Evolutionary conservation across 1,140 invertebrate species (phyloP).

Genomic region (Hycleus phaleratus): DNA sequence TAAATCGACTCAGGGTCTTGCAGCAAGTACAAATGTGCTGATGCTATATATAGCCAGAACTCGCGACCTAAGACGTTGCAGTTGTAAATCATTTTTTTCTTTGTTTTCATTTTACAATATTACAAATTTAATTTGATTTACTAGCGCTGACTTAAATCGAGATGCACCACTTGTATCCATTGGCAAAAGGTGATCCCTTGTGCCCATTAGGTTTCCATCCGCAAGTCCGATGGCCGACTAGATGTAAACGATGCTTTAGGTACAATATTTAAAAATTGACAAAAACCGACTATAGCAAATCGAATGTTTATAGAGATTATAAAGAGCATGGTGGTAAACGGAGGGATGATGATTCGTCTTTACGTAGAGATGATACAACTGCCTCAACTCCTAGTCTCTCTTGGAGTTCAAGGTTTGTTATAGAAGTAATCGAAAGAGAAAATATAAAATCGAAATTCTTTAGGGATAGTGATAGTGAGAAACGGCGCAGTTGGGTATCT

Average conservation of each 20-base stretch:
- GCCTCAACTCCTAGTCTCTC: constrained; percentile 66
- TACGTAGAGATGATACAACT: constrained; percentile 58
- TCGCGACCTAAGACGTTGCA: constrained; percentile 6
- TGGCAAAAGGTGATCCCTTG: constrained; percentile 75
- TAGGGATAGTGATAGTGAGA: constrained; percentile 23
- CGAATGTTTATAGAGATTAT: constrained; percentile 59
- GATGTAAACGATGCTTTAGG: constrained; percentile 88
- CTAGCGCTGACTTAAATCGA: constrained; percentile 4
- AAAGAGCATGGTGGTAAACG: constrained; percentile 74
- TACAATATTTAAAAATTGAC: constrained; percentile 29
- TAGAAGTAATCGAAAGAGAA: neutral
- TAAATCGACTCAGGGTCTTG: constrained; percentile 18
- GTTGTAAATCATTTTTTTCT: constrained; percentile 5
- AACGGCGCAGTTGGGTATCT: constrained; percentile 48
- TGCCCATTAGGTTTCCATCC: constrained; percentile 91
- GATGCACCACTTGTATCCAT: constrained; percentile 78
- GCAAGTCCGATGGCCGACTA: constrained; percentile 84
- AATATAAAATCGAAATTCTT: neutral
- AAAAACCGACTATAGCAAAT: neutral
- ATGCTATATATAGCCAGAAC: constrained; percentile 22
- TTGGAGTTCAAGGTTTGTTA: constrained; percentile 49
- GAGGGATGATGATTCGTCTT: constrained; percentile 45
- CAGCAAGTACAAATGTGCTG: constrained; percentile 18
- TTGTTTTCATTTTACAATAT: neutral
- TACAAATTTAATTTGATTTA: constrained; percentile 2